These are phyloP conservation scores for Eutrigla gurnardus DNA, from an alignment of 2,797 vertebrate species.

Conservation along the genomic window DNA sequence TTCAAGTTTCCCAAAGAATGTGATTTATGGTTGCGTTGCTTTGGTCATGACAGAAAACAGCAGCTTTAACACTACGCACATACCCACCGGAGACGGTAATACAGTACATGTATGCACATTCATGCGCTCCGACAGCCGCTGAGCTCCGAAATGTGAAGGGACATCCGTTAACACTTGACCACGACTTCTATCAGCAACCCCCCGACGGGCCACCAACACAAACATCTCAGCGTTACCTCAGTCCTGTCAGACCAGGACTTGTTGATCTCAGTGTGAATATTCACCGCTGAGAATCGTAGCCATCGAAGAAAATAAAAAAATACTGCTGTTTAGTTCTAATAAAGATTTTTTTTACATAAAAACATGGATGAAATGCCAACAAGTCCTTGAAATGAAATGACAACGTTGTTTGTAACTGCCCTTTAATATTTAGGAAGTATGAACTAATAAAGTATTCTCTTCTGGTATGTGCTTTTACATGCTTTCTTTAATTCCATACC, in stretches of 20 bases:
- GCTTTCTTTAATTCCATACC: not conserved
- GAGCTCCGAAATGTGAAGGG: conserved; percentile 23
- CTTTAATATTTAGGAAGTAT: not conserved
- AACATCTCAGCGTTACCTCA: not conserved
- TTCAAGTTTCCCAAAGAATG: conserved; percentile 42
- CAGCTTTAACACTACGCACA: conserved; percentile 29
- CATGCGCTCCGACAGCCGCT: conserved; percentile 17
- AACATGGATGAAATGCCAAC: not conserved
- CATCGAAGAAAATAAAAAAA: not conserved
- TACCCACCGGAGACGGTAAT: conserved; percentile 1
- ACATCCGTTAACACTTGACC: conserved; percentile 39
- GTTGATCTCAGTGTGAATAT: not conserved
- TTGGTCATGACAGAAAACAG: conserved; percentile 42
- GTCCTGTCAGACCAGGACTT: not conserved
- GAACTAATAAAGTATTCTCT: too few relatives aligned
- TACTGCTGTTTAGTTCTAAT: not conserved
- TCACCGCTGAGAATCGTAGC: not conserved
- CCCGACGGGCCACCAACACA: conserved; percentile 12
- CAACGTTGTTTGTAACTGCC: not conserved
- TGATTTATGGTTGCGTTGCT: conserved; percentile 51
- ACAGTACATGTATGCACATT: not conserved
- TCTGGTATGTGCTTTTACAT: not conserved
- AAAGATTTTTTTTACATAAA: not conserved
- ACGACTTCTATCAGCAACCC: conserved; percentile 23
- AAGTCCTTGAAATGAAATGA: not conserved